phyloP scores from a whole-genome alignment of 2,888 invertebrate genomes.

The Malthinus flaveolus region DNA sequence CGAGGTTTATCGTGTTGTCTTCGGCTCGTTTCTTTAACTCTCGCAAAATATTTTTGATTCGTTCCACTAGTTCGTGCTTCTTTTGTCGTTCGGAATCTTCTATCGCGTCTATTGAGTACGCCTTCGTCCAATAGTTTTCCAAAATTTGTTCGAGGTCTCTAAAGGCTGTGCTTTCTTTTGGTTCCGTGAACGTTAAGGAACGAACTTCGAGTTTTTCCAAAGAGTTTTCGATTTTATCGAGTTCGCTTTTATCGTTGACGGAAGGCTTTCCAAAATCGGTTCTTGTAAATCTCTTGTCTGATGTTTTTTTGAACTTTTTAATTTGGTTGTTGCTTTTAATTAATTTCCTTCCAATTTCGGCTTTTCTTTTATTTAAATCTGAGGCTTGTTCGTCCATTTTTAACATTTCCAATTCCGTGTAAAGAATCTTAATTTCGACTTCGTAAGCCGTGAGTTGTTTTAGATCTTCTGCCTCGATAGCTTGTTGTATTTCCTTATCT shows the following conservation, averaged over 20 bases:
- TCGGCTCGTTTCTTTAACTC: constrained; percentile 29
- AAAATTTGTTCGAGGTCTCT: constrained; percentile 29
- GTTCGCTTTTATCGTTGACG: neutral
- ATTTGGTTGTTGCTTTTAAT: constrained; percentile 32
- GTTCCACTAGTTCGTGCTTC: constrained; percentile 18
- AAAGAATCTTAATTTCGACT: constrained; percentile 35
- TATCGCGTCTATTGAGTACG: constrained; percentile 22
- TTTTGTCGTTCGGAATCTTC: constrained; percentile 20
- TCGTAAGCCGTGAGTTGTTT: constrained; percentile 31
- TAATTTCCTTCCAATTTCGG: constrained; percentile 26
- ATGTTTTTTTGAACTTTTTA: constrained; percentile 22
- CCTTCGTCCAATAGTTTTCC: constrained; percentile 28
- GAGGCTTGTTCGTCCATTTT: constrained; percentile 21
- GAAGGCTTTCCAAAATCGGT: neutral
- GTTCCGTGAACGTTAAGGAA: constrained; percentile 30
- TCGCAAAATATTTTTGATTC: constrained; percentile 28
- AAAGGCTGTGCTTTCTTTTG: constrained; percentile 26
- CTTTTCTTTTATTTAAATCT: constrained; percentile 24
- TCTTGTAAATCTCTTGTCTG: neutral
- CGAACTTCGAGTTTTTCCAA: constrained; percentile 27
- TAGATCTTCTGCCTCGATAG: constrained; percentile 30
- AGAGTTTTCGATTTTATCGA: constrained; percentile 20
- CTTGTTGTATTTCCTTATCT: constrained; percentile 30
- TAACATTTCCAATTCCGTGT: constrained; percentile 34
- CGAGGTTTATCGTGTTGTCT: constrained; percentile 21